Evolutionary conservation across 2,797 vertebrate species (phyloP).

Genomic region (Mus minutoides): DNA sequence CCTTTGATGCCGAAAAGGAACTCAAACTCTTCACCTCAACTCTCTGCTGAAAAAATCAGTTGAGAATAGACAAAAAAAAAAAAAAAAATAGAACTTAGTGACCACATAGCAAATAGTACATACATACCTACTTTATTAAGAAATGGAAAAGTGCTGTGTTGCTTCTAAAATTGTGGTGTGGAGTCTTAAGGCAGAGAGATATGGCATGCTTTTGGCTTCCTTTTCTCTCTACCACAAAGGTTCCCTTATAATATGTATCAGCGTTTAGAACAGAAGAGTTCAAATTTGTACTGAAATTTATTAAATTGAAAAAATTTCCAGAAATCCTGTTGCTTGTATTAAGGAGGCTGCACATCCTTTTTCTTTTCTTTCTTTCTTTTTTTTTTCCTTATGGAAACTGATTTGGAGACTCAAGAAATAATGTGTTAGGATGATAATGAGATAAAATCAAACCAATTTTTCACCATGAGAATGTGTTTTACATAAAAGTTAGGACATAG

Average conservation of each 20-base stretch:
- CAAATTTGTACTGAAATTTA: background rate
- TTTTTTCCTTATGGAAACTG: background rate
- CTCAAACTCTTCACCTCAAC: background rate
- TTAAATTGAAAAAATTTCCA: background rate
- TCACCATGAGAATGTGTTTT: background rate
- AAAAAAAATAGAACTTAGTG: background rate
- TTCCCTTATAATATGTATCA: accelerated
- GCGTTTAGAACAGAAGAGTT: background rate
- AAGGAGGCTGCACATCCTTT: background rate
- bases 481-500: background rate
- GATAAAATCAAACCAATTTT: background rate
- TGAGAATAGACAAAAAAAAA: background rate
- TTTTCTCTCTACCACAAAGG: background rate
- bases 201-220: accelerated
- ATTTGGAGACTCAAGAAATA: background rate
- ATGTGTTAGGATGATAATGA: background rate
- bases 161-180: background rate
- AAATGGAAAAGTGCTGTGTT: background rate
- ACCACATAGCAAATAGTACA: no score
- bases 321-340: background rate
- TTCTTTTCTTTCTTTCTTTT: no score
- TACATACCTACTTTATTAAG: accelerated
- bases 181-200: background rate
- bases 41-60: background rate
- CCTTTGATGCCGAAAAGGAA: background rate